phyloP scores from a whole-genome alignment of 64 coral and sea anemone species.

The Orbicella faveolata region DNA sequence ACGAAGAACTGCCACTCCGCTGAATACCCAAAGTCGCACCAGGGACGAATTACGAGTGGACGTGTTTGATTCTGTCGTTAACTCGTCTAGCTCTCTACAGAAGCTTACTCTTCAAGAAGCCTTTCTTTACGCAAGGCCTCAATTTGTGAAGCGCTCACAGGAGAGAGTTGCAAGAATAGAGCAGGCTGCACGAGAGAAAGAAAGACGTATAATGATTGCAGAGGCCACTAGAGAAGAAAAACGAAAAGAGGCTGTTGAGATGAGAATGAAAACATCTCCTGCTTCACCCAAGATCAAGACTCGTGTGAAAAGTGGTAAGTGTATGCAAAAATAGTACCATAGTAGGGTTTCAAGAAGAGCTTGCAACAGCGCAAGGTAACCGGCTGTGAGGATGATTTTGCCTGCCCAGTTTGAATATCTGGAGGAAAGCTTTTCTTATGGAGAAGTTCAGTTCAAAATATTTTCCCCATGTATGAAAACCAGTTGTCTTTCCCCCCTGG shows the following conservation, averaged over 20 bases:
- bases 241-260: background rate
- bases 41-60: conserved; percentile 49
- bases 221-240: conserved; percentile 25
- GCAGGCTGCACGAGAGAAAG: conserved; percentile 53
- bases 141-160: conserved; percentile 76
- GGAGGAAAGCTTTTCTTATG: too few species aligned
- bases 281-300: background rate
- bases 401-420: too few species aligned
- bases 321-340: too few species aligned
- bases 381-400: too few species aligned
- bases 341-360: background rate
- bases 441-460: too few species aligned
- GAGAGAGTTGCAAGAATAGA: conserved; percentile 71
- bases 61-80: conserved; percentile 48
- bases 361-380: too few species aligned
- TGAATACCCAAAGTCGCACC: conserved; percentile 27
- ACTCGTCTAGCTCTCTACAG: conserved; percentile 61
- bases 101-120: conserved; percentile 91
- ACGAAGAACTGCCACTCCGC: background rate
- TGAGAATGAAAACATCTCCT: background rate
- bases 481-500: too few species aligned
- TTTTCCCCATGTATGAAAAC: too few species aligned
- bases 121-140: conserved; percentile 75
- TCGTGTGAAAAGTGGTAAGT: conserved; percentile 3
- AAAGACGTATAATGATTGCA: conserved; percentile 3